phyloP scores from a whole-genome alignment of 92 coral and sea anemone genomes.

The Bergia puertoricense region DNA sequence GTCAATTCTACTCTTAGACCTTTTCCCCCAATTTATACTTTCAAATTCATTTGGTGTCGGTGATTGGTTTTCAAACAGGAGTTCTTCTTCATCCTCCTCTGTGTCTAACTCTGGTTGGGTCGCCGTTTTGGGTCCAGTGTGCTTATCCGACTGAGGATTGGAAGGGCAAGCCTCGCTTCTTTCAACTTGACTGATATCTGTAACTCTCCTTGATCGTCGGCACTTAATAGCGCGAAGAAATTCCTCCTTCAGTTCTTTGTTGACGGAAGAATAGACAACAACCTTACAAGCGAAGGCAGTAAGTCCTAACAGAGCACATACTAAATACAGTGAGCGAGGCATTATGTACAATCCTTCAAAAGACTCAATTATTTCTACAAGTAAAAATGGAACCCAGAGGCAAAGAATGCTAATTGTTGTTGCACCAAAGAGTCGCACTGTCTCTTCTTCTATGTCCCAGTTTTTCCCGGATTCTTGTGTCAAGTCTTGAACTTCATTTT shows the following conservation, averaged over 20 bases:
- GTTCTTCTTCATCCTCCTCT: conserved; percentile 33
- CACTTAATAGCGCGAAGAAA: conserved; percentile 6
- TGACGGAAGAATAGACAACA: conserved; percentile 15
- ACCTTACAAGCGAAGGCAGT: conserved; percentile 26
- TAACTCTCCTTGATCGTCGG: conserved; percentile 20
- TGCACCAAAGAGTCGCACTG: conserved; percentile 29
- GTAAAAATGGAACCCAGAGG: conserved; percentile 31
- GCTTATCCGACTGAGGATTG: neutral
- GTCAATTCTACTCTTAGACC: conserved; percentile 31
- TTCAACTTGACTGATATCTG: neutral
- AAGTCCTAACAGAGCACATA: conserved; percentile 30
- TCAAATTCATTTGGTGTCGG: conserved; percentile 27
- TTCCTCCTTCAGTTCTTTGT: conserved; percentile 25
- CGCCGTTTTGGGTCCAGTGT: neutral
- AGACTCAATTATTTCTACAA: conserved; percentile 31
- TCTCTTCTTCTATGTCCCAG: conserved; percentile 9
- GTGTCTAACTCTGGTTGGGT: conserved; percentile 10
- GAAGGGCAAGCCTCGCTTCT: neutral
- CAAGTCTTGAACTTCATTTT: neutral
- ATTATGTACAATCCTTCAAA: conserved; percentile 16
- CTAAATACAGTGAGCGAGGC: conserved; percentile 37
- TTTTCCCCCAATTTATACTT: neutral
- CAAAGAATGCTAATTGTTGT: conserved; percentile 16
- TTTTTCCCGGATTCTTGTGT: neutral
- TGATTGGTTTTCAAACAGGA: conserved; percentile 17